Conservation (phyloP, 2,113 vertebrate species). For the Globicephala melas region DNA sequence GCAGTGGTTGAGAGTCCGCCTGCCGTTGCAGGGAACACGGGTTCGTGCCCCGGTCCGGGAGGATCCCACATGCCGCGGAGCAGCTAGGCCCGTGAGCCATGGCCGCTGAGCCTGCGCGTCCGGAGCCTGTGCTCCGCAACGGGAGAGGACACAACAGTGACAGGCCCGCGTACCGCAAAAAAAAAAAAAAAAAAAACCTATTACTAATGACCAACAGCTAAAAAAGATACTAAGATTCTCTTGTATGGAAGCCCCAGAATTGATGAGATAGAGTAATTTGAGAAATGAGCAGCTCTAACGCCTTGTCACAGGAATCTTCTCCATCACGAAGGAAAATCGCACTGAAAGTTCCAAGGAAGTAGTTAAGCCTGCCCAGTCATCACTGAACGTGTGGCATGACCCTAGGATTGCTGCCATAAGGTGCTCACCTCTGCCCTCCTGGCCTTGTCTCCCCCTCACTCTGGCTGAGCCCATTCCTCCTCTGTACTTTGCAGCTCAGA, state of each 20-base stretch:
- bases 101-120: too few species aligned
- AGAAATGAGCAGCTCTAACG: neutral
- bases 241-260: neutral
- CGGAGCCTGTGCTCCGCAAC: too few species aligned
- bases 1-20: too few species aligned
- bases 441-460: neutral
- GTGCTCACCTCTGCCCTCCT: neutral
- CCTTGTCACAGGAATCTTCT: neutral
- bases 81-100: too few species aligned
- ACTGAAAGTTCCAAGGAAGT: neutral
- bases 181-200: neutral
- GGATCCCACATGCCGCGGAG: too few species aligned
- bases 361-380: neutral
- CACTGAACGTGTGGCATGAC: fast-evolving
- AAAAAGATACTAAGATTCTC: neutral
- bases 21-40: too few species aligned
- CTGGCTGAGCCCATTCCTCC: neutral
- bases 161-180: too few species aligned
- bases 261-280: neutral
- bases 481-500: neutral
- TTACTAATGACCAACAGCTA: neutral
- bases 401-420: neutral
- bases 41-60: too few species aligned
- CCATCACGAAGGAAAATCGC: neutral
- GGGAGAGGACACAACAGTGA: too few species aligned